These are phyloP conservation scores for Percina caprodes DNA, from an alignment of 2,113 vertebrate genomes.

Conservation along the genomic window DNA sequence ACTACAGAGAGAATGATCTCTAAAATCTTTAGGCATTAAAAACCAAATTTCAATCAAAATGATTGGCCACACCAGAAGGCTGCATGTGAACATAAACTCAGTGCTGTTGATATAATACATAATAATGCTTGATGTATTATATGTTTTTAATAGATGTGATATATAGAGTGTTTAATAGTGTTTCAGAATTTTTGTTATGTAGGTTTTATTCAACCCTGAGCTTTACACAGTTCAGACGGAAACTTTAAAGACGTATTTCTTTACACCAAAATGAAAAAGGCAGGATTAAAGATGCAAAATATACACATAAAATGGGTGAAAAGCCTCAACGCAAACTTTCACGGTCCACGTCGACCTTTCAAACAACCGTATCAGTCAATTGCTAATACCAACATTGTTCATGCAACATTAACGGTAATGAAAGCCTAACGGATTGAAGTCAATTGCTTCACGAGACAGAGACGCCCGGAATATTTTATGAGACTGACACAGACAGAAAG, in stretches of 20 bases:
- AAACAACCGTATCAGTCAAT: constrained; percentile 53
- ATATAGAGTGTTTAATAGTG: too few relatives aligned
- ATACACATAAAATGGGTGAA: background rate
- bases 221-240: background rate
- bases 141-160: too few relatives aligned
- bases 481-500: constrained; percentile 17
- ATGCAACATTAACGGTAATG: constrained; percentile 71
- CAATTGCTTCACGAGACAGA: constrained; percentile 41
- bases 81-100: too few relatives aligned
- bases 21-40: too few relatives aligned
- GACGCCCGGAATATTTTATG: constrained; percentile 54
- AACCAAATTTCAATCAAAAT: too few relatives aligned
- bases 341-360: constrained; percentile 49
- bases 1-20: too few relatives aligned
- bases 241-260: background rate
- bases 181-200: background rate
- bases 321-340: background rate
- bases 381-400: constrained; percentile 64
- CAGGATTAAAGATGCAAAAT: background rate
- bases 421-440: constrained; percentile 62
- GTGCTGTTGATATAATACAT: too few relatives aligned
- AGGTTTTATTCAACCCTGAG: background rate
- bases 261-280: background rate
- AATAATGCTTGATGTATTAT: too few relatives aligned
- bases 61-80: too few relatives aligned